These are phyloP conservation scores for Percina caprodes DNA, from an alignment of 2,113 vertebrate species.

Conservation along the genomic window DNA sequence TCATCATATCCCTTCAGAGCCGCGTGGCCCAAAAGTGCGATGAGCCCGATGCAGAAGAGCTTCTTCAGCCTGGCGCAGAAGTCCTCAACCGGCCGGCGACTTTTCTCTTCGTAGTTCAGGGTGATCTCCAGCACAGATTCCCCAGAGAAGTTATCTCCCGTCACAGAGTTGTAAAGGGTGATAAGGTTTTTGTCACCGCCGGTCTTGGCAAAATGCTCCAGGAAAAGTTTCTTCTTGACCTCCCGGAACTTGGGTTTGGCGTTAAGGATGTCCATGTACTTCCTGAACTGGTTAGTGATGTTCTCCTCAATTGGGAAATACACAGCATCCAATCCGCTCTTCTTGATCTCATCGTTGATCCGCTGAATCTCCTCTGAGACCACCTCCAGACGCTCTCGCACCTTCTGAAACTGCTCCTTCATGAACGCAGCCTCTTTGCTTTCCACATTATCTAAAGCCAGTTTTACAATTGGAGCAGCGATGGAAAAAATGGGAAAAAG, in stretches of 20 bases:
- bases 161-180: slow-evolving; percentile 81
- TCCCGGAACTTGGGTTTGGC: slow-evolving; percentile 83
- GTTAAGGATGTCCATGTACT: slow-evolving; percentile 87
- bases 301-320: slow-evolving; percentile 86
- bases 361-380: slow-evolving; percentile 80
- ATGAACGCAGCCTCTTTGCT: slow-evolving; percentile 84
- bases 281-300: slow-evolving; percentile 86
- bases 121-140: slow-evolving; percentile 83
- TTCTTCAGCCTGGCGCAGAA: slow-evolving; percentile 84
- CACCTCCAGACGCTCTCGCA: slow-evolving; percentile 81
- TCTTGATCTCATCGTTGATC: slow-evolving; percentile 83
- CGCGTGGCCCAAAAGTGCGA: slow-evolving; percentile 81
- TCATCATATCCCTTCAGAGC: slow-evolving; percentile 78
- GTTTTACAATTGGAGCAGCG: slow-evolving; percentile 81
- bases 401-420: slow-evolving; percentile 86
- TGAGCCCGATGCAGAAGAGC: slow-evolving; percentile 85
- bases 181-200: slow-evolving; percentile 83
- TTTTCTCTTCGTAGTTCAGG: slow-evolving; percentile 85
- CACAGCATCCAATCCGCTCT: slow-evolving; percentile 72
- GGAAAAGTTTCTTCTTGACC: slow-evolving; percentile 84
- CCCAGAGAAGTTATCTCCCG: slow-evolving; percentile 78
- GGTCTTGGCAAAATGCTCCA: slow-evolving; percentile 81
- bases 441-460: slow-evolving; percentile 84
- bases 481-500: slow-evolving; percentile 85
- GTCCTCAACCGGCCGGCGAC: slow-evolving; percentile 81